Conservation (phyloP, 2,113 vertebrate species). For the Etia nguti region DNA sequence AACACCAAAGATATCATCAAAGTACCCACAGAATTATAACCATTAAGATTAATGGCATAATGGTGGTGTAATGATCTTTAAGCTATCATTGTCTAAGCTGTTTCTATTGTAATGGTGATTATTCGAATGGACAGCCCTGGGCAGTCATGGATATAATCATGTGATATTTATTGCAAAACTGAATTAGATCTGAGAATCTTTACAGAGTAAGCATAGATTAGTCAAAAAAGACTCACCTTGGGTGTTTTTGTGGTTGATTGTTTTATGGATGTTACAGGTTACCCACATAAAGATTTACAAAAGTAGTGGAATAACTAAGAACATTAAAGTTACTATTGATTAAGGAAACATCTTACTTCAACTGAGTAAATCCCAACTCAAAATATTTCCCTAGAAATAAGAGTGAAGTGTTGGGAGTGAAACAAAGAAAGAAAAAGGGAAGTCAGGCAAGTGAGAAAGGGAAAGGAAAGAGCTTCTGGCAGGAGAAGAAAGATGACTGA, state of each 20-base stretch:
- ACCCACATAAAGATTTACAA: background rate
- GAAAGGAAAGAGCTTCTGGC: slow-evolving; percentile 1
- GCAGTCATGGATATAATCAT: background rate
- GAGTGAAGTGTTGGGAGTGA: background rate
- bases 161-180: background rate
- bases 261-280: background rate
- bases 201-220: background rate
- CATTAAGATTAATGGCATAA: slow-evolving; percentile 33
- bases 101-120: background rate
- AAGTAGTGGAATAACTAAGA: background rate
- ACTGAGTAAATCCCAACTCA: background rate
- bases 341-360: background rate
- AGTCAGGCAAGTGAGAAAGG: background rate
- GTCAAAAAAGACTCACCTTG: background rate
- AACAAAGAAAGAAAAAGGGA: background rate
- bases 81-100: background rate
- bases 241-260: background rate
- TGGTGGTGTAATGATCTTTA: slow-evolving; percentile 26
- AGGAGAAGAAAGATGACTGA: slow-evolving; percentile 11
- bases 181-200: background rate
- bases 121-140: background rate
- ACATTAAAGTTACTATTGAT: background rate
- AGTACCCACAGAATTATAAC: background rate
- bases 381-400: background rate
- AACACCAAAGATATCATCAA: background rate